phyloP scores from a whole-genome alignment of 2,797 vertebrate species.

The Mycteria americana region DNA sequence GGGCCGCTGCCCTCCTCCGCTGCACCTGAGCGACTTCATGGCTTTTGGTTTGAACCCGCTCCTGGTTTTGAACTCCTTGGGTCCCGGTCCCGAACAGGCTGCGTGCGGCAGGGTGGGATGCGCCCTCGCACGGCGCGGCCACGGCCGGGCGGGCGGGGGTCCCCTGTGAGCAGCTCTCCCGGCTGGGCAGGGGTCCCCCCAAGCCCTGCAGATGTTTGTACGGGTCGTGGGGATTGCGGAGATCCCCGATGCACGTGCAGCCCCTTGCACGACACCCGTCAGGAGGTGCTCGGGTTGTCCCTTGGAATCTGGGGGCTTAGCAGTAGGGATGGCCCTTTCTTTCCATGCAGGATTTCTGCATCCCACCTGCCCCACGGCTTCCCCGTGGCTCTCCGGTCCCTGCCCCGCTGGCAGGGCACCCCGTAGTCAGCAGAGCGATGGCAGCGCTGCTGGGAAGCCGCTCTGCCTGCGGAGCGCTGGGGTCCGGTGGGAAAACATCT shows the following conservation, averaged over 20 bases:
- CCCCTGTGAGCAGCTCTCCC: neutral
- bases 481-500: slow-evolving; percentile 51
- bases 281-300: neutral
- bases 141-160: neutral
- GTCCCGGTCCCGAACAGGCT: rapidly evolving
- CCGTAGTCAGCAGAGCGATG: neutral
- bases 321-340: neutral
- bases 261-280: rapidly evolving
- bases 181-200: neutral
- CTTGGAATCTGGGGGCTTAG: neutral
- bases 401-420: neutral
- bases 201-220: rapidly evolving
- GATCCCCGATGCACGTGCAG: rapidly evolving
- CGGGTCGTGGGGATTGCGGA: rapidly evolving
- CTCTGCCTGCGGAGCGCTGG: neutral
- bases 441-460: neutral
- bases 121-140: rapidly evolving
- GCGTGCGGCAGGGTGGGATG: rapidly evolving
- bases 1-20: rapidly evolving
- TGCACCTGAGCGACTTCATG: rapidly evolving
- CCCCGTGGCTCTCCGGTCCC: rapidly evolving
- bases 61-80: neutral
- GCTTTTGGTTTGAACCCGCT: rapidly evolving
- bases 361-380: neutral
- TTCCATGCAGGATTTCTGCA: neutral